These are phyloP conservation scores for Channa maculata DNA, from an alignment of 2,113 vertebrate genomes.

Conservation along the genomic window DNA sequence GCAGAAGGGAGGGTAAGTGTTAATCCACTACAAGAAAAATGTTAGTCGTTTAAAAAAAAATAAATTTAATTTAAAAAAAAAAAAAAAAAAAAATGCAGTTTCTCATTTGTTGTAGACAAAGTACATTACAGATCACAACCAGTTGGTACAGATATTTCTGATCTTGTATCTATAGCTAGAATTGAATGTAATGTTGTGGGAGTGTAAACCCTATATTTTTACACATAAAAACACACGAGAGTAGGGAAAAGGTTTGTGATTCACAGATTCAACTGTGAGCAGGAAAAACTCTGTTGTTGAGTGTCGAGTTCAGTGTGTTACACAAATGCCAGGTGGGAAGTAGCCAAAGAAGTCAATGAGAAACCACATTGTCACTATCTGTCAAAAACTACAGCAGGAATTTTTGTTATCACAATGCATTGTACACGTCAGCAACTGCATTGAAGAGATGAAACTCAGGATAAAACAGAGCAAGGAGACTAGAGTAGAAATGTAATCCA, in stretches of 20 bases:
- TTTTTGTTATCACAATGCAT: conserved; percentile 85
- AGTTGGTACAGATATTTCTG: conserved; percentile 65
- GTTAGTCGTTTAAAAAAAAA: conserved; percentile 78
- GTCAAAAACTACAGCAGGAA: conserved; percentile 80
- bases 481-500: conserved; percentile 76
- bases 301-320: conserved; percentile 60
- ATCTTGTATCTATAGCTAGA: conserved; percentile 48
- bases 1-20: conserved; percentile 77
- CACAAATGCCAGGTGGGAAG: conserved; percentile 52
- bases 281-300: conserved; percentile 67
- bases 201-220: conserved; percentile 57
- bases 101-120: conserved; percentile 84
- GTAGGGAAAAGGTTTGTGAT: conserved; percentile 70
- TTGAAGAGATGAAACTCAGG: conserved; percentile 82
- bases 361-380: conserved; percentile 86
- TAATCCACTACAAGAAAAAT: conserved; percentile 84
- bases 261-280: conserved; percentile 68
- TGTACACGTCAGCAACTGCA: conserved; percentile 84
- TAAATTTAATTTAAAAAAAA: no score
- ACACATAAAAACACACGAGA: conserved; percentile 67
- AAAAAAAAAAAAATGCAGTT: conserved; percentile 85
- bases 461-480: conserved; percentile 77
- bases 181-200: conserved; percentile 45
- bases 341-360: conserved; percentile 85
- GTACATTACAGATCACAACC: conserved; percentile 83